Percentiles rank a stretch among this genome's conserved stretches.
phyloP scores from a whole-genome alignment of 2,888 invertebrate species.

The Dyspetes luteomarginatus region DNA sequence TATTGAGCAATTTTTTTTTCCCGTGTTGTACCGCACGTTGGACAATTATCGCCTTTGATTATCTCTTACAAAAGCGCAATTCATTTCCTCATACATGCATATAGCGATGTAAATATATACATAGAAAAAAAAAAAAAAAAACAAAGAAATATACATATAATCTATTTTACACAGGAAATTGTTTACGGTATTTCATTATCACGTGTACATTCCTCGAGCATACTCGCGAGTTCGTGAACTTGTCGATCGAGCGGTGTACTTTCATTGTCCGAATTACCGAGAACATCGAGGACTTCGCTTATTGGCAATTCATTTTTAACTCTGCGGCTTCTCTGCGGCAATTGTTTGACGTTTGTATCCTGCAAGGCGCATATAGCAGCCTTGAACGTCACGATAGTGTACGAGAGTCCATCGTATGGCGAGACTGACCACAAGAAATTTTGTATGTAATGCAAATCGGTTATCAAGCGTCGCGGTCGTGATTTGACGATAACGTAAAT shows the following conservation, averaged over 20 bases:
- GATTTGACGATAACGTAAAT: slow-evolving; percentile 83
- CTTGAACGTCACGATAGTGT: slow-evolving; percentile 71
- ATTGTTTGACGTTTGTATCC: slow-evolving; percentile 62
- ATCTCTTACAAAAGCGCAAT: slow-evolving; percentile 17
- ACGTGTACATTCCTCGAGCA: slow-evolving; percentile 69
- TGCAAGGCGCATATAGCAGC: slow-evolving; percentile 69
- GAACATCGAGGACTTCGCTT: slow-evolving; percentile 68
- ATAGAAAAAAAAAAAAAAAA: slow-evolving; percentile 50
- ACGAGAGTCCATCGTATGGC: slow-evolving; percentile 70
- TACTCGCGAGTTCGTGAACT: slow-evolving; percentile 67
- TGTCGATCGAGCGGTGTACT: slow-evolving; percentile 69
- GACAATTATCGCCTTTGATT: neutral
- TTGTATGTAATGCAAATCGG: slow-evolving; percentile 83
- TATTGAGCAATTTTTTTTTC: slow-evolving; percentile 40
- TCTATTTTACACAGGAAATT: slow-evolving; percentile 11
- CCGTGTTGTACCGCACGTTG: neutral
- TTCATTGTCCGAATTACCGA: slow-evolving; percentile 60
- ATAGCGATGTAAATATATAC: slow-evolving; percentile 46
- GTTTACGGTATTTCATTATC: slow-evolving; percentile 40
- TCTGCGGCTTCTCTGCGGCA: slow-evolving; percentile 67
- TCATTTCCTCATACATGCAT: slow-evolving; percentile 26
- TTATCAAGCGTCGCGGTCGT: slow-evolving; percentile 82
- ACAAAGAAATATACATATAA: neutral
- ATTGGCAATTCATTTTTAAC: slow-evolving; percentile 70
- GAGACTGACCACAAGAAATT: slow-evolving; percentile 79